Evolutionary conservation across 2,888 invertebrate species (phyloP).

Genomic region (Cheilosia soror): DNA sequence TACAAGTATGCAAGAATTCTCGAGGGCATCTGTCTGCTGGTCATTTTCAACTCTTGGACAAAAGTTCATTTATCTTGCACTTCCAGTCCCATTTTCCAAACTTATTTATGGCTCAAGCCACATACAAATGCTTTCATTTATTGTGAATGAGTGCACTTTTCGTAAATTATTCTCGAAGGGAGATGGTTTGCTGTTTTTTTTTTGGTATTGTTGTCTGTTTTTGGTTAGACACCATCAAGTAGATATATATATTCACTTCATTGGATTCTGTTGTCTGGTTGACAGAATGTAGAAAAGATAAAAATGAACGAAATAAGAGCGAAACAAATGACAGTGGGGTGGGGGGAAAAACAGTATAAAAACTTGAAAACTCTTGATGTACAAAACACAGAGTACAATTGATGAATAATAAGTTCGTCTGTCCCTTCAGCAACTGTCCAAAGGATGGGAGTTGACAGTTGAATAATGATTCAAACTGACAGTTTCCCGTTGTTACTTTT

Average conservation of each 20-base stretch:
- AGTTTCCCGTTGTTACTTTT: conserved; percentile 47
- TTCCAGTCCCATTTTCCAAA: conserved; percentile 74
- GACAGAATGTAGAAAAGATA: conserved; percentile 48
- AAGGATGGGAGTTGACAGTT: conserved; percentile 52
- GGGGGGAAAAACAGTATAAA: conserved; percentile 46
- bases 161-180: conserved; percentile 71
- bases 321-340: conserved; percentile 45
- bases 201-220: conserved; percentile 41
- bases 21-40: conserved; percentile 72
- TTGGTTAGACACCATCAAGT: conserved; percentile 54
- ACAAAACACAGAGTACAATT: conserved; percentile 67
- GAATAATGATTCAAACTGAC: conserved; percentile 64
- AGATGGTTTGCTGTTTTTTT: conserved; percentile 48
- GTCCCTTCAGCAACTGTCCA: conserved; percentile 69
- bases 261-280: conserved; percentile 56
- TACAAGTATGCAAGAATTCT: conserved; percentile 67
- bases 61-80: conserved; percentile 75
- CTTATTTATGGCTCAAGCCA: conserved; percentile 74
- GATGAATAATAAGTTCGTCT: conserved; percentile 72
- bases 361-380: conserved; percentile 60
- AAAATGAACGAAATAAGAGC: conserved; percentile 54
- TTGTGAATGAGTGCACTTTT: conserved; percentile 73
- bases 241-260: conserved; percentile 57
- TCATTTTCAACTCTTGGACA: conserved; percentile 70
- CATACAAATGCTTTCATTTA: conserved; percentile 75